Evolutionary conservation across 2,113 vertebrate genomes (phyloP), one percentile per base, ranked within the genome.

Genomic region (Eleginops maclovinus): DNA sequence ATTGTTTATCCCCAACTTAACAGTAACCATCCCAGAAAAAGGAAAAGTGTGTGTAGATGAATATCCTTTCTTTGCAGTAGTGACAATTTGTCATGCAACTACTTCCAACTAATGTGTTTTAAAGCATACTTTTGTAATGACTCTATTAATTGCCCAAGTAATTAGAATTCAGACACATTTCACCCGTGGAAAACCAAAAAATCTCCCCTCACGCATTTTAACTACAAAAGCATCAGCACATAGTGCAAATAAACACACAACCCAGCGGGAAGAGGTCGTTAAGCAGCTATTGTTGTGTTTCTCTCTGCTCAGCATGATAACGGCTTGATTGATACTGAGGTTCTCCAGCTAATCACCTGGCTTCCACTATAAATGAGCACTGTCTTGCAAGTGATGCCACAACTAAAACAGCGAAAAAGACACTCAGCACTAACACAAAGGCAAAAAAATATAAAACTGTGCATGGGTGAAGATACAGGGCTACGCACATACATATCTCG

Each of bases 221-320:
- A 75, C 22, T 55, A 46, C 62, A 75, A 65, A 65, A 26, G 15
- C 71, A 79, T 17, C 16, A 54, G 24, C n/a, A 61, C 60, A 36
- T 16, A 11, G 54, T 16, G n/a, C 47, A 15, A 50, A 61, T 13
- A 22, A 12, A 65, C 40, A 40, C 47, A 26, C 79, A 85, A 59
- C 43, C 77, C 49, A 53, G 71, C 51, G 59, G 31, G 74, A 73
- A 53, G 47, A 60, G 64, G 74, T 85, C 77, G 14, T 91, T 90
- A 80, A 64, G 84, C 54, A 83, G 81, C 86, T 86, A 87, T 88
- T 92, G 86, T 88, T 77, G 75, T 65, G 76, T 53, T 84, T 65
- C 85, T 83, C 85, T 86, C 90, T 91, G 92, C 89, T 67, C 88
- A 77, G 89, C 75, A 21, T 77, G 89, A 93, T 91, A 92, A 90